Evolutionary conservation across 1,140 invertebrate species (phyloP), one percentile per base, ranked within the genome.

Genomic region (Dreissena rostriformis): DNA sequence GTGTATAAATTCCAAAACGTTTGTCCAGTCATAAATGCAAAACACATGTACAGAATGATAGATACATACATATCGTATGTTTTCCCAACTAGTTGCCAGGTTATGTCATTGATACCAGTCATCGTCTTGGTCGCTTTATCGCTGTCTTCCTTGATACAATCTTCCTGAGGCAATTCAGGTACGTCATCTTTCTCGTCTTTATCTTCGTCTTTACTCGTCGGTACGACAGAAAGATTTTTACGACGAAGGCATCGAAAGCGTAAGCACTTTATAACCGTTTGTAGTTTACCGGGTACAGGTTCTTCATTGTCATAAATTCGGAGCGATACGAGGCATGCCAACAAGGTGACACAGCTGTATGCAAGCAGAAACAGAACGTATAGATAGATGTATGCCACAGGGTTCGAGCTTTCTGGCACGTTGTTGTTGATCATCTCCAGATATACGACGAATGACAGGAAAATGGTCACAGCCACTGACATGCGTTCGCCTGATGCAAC

Each of bases 371-470:
- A 77, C 6, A 71, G n/a, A 10, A 83, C 24, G 28, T 83, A 83
- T 24, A 55, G 70, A 24, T 83, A 83, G 28, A 95, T 93, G 11
- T 91, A 70, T 12, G 92, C 91, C n/a, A 93, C 81, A 61, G 87
- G 88, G 61, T 95, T 94, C 8, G 94, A 95, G 5, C 94, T 95
- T 86, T 95, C 93, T 14, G 95, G 95, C 91, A 95, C 94, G 81
- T 94, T 94, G 87, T 95, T 94, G 29, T 94, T 94, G 53, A 95
- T 94, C 76, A 94, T 94, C 68, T 95, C 88, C 93, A 95, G 94
- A 88, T 95, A 95, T n/a, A 95, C 95, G 65, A 94, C 94, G 87
- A 95, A 95, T 10, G 95, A 94, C 19, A 95, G 88, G 4, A 95
- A 91, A 8, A 95, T 93, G 8, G 95, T 95, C 53, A 95, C 91